These are phyloP conservation scores for Eugnorisma glareosa DNA, from an alignment of 2,888 invertebrate species.

Conservation along the genomic window DNA sequence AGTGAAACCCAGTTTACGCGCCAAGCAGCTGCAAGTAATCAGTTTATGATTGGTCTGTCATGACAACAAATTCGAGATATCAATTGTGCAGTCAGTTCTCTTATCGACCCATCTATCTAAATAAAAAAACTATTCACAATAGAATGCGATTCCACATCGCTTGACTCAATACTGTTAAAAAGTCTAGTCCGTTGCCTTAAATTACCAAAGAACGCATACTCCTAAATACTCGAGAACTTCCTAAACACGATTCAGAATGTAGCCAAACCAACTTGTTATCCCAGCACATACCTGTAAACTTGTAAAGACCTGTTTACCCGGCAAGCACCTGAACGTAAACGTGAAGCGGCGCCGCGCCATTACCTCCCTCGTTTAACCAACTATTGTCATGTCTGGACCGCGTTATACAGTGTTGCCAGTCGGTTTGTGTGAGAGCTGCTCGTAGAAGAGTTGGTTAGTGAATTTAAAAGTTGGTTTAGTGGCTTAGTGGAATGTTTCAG, in stretches of 20 bases:
- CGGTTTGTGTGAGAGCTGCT: background rate
- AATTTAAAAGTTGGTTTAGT: background rate
- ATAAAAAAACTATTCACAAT: background rate
- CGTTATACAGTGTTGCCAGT: slow-evolving; percentile 48
- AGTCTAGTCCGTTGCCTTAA: background rate
- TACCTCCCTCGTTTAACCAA: slow-evolving; percentile 80
- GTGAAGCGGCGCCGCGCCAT: slow-evolving; percentile 80
- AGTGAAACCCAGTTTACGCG: background rate
- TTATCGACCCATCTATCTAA: no score
- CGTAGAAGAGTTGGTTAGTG: background rate
- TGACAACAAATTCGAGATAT: background rate
- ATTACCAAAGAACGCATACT: background rate
- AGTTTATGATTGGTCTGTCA: background rate
- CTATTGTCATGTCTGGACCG: slow-evolving; percentile 69
- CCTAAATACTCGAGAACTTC: background rate
- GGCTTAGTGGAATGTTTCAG: background rate
- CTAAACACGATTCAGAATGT: slow-evolving; percentile 1
- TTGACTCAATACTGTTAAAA: background rate
- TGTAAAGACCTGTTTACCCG: slow-evolving; percentile 70
- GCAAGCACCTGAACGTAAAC: slow-evolving; percentile 74
- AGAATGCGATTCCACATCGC: background rate
- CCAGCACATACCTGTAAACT: slow-evolving; percentile 26
- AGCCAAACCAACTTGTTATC: slow-evolving; percentile 5
- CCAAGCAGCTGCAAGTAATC: background rate
- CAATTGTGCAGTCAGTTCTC: no score